Evolutionary conservation across 2,888 invertebrate species (phyloP).

Genomic region (Plagodis pulveraria): DNA sequence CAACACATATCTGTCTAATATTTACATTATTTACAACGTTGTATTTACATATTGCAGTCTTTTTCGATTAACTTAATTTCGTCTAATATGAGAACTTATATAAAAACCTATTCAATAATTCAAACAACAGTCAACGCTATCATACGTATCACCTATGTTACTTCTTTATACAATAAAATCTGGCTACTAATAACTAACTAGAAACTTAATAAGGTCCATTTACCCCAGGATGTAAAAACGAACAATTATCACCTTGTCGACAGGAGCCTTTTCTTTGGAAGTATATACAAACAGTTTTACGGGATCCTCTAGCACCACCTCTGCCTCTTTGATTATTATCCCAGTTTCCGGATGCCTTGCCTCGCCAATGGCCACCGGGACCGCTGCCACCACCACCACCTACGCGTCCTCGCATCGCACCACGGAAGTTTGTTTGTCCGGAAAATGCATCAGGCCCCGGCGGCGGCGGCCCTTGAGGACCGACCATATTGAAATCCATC

Average conservation of each 20-base stretch:
- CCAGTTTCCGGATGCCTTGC: constrained; percentile 77
- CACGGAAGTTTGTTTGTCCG: constrained; percentile 58
- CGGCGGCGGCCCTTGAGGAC: constrained; percentile 59
- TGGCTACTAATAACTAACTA: neutral
- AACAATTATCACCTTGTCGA: constrained; percentile 92
- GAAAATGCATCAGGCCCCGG: constrained; percentile 55
- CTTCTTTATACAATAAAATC: constrained; percentile 20
- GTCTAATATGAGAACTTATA: constrained; percentile 15
- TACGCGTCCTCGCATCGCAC: constrained; percentile 84
- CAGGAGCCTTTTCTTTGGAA: constrained; percentile 93
- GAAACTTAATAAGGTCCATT: constrained; percentile 80
- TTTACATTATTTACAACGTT: constrained; percentile 30
- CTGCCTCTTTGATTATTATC: constrained; percentile 78
- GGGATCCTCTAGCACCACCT: constrained; percentile 79
- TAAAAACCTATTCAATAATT: constrained; percentile 25
- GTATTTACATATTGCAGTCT: constrained; percentile 63
- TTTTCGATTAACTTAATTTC: constrained; percentile 46
- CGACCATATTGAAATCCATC: constrained; percentile 80
- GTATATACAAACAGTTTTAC: constrained; percentile 89
- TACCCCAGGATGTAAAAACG: constrained; percentile 91
- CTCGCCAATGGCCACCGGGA: constrained; percentile 77
- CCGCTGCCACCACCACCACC: constrained; percentile 64
- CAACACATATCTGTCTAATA: neutral
- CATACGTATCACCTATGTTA: constrained; percentile 19
- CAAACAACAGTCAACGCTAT: constrained; percentile 29